These are phyloP conservation scores for Sebastes glaucus DNA, from an alignment of 2,797 vertebrate genomes.

Conservation along the genomic window DNA sequence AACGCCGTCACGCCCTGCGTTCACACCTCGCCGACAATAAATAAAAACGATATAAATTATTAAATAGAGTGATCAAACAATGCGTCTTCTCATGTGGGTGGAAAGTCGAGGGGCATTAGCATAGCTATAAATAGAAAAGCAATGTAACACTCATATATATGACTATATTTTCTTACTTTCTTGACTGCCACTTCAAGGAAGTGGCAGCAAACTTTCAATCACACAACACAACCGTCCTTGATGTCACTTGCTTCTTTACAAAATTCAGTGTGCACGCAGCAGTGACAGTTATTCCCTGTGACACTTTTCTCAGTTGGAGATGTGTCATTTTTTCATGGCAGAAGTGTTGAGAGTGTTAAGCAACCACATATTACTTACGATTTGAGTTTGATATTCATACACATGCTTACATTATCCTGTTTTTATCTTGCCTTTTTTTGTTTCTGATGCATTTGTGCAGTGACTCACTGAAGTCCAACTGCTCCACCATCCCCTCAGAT, in stretches of 20 bases:
- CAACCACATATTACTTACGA: neutral
- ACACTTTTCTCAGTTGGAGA: neutral
- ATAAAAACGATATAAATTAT: neutral
- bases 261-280: neutral
- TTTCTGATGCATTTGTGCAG: slow-evolving; percentile 7
- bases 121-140: slow-evolving; percentile 14
- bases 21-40: slow-evolving; percentile 4
- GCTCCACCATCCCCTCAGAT: slow-evolving; percentile 20
- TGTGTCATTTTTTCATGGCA: neutral
- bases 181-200: neutral
- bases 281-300: neutral
- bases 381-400: neutral
- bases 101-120: slow-evolving; percentile 10
- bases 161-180: neutral
- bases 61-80: slow-evolving; percentile 11
- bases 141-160: neutral
- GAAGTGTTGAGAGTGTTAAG: neutral
- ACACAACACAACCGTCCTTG: neutral
- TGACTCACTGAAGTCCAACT: slow-evolving; percentile 26
- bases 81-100: slow-evolving; percentile 4
- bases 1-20: neutral
- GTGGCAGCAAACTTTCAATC: neutral
- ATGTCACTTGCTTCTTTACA: neutral
- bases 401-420: neutral
- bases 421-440: neutral